Evolutionary conservation across 1,140 invertebrate genomes (phyloP), one percentile per base, ranked within the genome.

Genomic region (Drosophila pectinifera): DNA sequence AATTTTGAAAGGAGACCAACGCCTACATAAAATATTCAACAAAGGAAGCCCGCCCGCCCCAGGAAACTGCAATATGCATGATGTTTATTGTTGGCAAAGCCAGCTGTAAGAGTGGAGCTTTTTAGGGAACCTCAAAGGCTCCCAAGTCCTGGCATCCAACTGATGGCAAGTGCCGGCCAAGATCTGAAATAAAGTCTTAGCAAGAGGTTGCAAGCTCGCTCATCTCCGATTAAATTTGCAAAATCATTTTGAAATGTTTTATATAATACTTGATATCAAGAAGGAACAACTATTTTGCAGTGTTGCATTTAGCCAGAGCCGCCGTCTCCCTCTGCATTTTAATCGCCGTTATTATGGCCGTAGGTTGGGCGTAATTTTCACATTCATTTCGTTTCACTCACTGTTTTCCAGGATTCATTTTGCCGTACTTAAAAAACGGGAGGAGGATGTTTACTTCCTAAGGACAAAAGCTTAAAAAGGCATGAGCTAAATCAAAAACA

Each of bases 331-430:
- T 70, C 68, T 77, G 83, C 82, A 85, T 78, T 85, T 85, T 85
- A 86, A 86, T 86, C 82, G 82, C 46, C 78, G 68, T 85, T 82
- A 85, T 85, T 85, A 85, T 78, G 82, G 82, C 73, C 57, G 48
- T 69, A 81, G 53, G 67, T 68, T 79, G 73, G 84, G 73, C 73
- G 67, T 77, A 81, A 74, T 81, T 67, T 85, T 68, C 61, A 53
- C 67, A 84, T 80, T 80, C 53, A 56, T 78, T 59, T 41, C 55
- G 38, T 51, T 43, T 31, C 46, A 13, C 41, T 31, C 54, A 46
- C 34, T 31, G 22, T 5, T 38, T 41, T 31, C 8, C 18, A 18
- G 14, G 36, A 51, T 51, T 51, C 36, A 28, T 20, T 42, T 26
- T 39, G 24, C n/a, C 51, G 64, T 63, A 45, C 45, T 68, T 68